Evolutionary conservation across 2,888 invertebrate genomes (phyloP).

Genomic region (Catonia carolina): DNA sequence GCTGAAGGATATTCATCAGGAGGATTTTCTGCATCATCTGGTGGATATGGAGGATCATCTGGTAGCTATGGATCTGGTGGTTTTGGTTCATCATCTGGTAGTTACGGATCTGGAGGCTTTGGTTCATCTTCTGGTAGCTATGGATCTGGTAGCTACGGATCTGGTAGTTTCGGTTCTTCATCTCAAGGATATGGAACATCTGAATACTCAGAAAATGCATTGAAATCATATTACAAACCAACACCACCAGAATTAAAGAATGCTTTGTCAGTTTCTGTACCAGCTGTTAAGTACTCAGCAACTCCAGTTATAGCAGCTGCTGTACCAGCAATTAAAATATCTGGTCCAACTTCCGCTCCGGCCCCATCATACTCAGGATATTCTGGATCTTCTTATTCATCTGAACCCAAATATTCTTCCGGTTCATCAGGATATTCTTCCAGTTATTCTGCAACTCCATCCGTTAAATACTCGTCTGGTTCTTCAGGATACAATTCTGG

Average conservation of each 20-base stretch:
- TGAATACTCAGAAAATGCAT: too few species aligned
- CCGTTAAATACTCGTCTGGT: constrained; percentile 26
- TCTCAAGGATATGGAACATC: too few species aligned
- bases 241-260: constrained; percentile 8
- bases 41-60: too few species aligned
- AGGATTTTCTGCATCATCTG: too few species aligned
- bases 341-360: neutral
- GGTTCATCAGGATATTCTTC: constrained; percentile 10
- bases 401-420: constrained; percentile 22
- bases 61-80: too few species aligned
- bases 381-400: constrained; percentile 36
- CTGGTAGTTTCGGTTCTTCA: too few species aligned
- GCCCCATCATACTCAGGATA: constrained; percentile 27
- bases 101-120: too few species aligned
- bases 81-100: too few species aligned
- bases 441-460: constrained; percentile 13
- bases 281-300: constrained; percentile 1
- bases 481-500: constrained; percentile 34
- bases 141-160: too few species aligned
- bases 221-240: constrained; percentile 6
- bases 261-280: neutral
- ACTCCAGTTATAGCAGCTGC: neutral
- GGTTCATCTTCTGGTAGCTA: too few species aligned
- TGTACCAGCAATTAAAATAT: constrained; percentile 2
- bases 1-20: too few species aligned